A percentile compares a stretch with the other conserved stretches of the same genome.
These are phyloP conservation scores for Drosophila birchii DNA, from an alignment of 2,888 invertebrate genomes.

Conservation along the genomic window DNA sequence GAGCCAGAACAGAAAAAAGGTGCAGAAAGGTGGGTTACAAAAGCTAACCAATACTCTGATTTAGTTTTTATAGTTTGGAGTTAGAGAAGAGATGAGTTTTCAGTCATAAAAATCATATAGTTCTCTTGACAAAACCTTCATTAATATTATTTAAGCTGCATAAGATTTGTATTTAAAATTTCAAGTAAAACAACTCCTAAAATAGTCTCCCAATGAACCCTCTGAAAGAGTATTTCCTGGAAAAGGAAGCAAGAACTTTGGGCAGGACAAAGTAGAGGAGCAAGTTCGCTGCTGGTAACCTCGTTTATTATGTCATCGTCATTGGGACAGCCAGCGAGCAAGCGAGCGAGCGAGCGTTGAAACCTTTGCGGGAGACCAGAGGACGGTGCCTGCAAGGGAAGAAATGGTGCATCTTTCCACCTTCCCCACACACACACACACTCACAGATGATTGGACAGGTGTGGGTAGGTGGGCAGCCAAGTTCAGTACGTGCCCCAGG, in stretches of 20 bases:
- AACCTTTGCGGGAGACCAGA: slow-evolving; percentile 56
- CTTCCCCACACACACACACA: slow-evolving; percentile 6
- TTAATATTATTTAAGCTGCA: neutral
- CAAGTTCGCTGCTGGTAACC: slow-evolving; percentile 59
- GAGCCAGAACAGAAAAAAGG: slow-evolving; percentile 31
- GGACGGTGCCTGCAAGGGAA: slow-evolving; percentile 19
- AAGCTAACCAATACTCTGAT: neutral
- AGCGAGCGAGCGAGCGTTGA: slow-evolving; percentile 31
- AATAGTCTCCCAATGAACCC: neutral
- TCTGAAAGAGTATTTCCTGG: slow-evolving; percentile 6
- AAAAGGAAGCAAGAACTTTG: slow-evolving; percentile 34
- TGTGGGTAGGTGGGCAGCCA: slow-evolving; percentile 18
- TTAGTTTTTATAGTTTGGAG: neutral
- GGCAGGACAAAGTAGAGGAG: slow-evolving; percentile 48
- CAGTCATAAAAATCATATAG: too few relatives aligned
- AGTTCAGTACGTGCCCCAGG: slow-evolving; percentile 51
- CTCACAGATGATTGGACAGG: slow-evolving; percentile 31
- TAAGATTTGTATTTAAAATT: neutral
- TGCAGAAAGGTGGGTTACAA: neutral
- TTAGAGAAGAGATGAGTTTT: neutral
- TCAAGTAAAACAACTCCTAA: neutral
- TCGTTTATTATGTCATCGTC: slow-evolving; percentile 71
- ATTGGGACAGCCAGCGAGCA: slow-evolving; percentile 25
- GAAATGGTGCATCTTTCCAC: slow-evolving; percentile 5
- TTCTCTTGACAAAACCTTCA: neutral